These are phyloP conservation scores for Lysandra coridon DNA, from an alignment of 2,888 invertebrate genomes.

Conservation along the genomic window DNA sequence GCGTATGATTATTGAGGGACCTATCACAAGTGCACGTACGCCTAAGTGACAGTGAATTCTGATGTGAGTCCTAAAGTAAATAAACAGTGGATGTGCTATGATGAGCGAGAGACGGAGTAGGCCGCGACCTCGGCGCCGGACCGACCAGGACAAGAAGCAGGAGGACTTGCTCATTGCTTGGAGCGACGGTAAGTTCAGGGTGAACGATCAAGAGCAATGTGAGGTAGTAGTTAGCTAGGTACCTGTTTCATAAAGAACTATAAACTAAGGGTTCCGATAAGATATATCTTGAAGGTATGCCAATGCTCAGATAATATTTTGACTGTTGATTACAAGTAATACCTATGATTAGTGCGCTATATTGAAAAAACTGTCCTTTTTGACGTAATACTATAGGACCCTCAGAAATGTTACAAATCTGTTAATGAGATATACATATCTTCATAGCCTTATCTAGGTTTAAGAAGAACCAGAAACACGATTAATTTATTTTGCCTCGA, in stretches of 20 bases:
- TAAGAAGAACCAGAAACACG: no score
- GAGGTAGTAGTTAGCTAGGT: not conserved
- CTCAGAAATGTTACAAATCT: no score
- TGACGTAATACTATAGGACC: no score
- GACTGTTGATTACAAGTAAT: not conserved
- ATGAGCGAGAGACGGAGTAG: constrained; percentile 64
- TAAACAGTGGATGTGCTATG: constrained; percentile 41
- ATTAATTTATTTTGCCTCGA: no score
- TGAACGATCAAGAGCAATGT: not conserved
- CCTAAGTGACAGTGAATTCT: constrained; percentile 50
- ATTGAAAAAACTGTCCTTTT: no score
- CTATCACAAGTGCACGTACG: constrained; percentile 66
- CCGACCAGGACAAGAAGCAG: constrained; percentile 64
- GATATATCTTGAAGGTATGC: not conserved
- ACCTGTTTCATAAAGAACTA: not conserved
- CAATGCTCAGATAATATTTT: not conserved
- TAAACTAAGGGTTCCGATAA: not conserved
- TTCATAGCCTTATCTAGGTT: no score
- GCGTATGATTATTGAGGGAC: constrained; percentile 56
- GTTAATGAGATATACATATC: no score
- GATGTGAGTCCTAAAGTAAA: constrained; percentile 46
- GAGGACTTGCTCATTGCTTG: constrained; percentile 70
- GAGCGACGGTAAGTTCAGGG: constrained; percentile 66
- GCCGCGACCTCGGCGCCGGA: constrained; percentile 65
- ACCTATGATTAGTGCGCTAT: not conserved